Base-by-base conservation (phyloP, 2,113 vertebrate species). In the Stictonetta naevosa region DNA sequence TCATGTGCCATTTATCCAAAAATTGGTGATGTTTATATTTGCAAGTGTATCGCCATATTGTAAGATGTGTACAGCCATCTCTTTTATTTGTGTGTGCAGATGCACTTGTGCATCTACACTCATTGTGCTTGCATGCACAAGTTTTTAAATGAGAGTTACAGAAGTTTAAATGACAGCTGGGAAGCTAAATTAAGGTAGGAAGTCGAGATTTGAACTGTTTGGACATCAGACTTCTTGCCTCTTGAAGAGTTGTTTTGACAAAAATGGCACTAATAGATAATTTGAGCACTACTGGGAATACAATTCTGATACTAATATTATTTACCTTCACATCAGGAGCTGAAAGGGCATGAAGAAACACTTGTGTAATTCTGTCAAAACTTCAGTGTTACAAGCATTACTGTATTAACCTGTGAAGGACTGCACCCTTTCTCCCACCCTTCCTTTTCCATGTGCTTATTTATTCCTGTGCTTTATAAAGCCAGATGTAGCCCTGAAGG, bases 381-480 rank as follows among this genome's bases (percentile, higher is more conserved):
- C 50, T 5, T 46, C 40, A 21, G 7, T 86, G 26, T 42, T 85
- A 18, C 33, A 52, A 52, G 16, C 40, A 66, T 25, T 83, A 18
- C 34, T 71, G 13, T 58, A 44, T 64, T 66, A 88, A 83, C 33
- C 40, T 68, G 42, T 67, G 67, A 86, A 92, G n/a, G 66, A 68
- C 26, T 84, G 42, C 34, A 38, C 22, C 5, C 18, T 13, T 84
- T 83, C 5, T 25, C 44, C 55, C 5, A 0, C 93, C 84, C 66
- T 94, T 89, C 92, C 85, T 93, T 90, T 96, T 93, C 84, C 81
- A 33, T 60, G 56, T 74, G 59, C 83, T 93, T 95, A 22, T 87
- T 78, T 38, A 42, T 50, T 91, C 82, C 33, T 40, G 38, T 56
- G 22, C 25, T 29, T 68, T 72, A 87, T 18, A 87, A 96, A 95